phyloP scores from a whole-genome alignment of 2,888 invertebrate genomes.

The Drosophila algonquin region DNA sequence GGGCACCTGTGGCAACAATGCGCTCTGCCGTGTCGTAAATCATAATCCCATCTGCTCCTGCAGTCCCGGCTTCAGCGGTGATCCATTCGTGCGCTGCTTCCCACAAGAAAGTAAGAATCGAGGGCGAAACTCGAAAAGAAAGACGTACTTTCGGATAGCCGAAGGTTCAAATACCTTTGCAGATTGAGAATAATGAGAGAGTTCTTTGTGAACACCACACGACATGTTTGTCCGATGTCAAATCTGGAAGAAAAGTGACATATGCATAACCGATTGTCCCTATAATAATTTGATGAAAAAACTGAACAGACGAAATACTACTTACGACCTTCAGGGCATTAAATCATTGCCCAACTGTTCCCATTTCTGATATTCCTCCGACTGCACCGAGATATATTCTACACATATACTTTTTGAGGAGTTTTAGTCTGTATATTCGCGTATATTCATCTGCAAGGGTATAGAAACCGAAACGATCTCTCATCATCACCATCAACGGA shows the following conservation, averaged over 20 bases:
- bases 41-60: constrained; percentile 95
- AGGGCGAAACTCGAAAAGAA: not conserved
- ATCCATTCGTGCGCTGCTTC: constrained; percentile 91
- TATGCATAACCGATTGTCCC: too few species aligned
- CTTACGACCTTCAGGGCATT: too few species aligned
- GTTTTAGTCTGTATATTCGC: not conserved
- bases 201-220: not conserved
- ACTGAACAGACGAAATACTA: too few species aligned
- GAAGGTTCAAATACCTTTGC: constrained; percentile 37
- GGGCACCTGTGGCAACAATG: constrained; percentile 92
- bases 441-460: constrained; percentile 23
- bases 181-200: not conserved
- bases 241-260: too few species aligned
- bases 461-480: constrained; percentile 22
- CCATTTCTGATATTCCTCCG: too few species aligned
- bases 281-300: too few species aligned
- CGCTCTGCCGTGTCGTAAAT: constrained; percentile 92
- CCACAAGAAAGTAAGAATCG: constrained; percentile 87
- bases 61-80: constrained; percentile 89
- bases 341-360: too few species aligned
- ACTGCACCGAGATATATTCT: too few species aligned
- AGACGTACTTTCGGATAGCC: constrained; percentile 30
- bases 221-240: not conserved
- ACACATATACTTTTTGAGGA: too few species aligned
- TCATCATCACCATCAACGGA: not conserved